Base-by-base conservation (phyloP, 2,888 invertebrate species). In the Oscheius sp. region DNA sequence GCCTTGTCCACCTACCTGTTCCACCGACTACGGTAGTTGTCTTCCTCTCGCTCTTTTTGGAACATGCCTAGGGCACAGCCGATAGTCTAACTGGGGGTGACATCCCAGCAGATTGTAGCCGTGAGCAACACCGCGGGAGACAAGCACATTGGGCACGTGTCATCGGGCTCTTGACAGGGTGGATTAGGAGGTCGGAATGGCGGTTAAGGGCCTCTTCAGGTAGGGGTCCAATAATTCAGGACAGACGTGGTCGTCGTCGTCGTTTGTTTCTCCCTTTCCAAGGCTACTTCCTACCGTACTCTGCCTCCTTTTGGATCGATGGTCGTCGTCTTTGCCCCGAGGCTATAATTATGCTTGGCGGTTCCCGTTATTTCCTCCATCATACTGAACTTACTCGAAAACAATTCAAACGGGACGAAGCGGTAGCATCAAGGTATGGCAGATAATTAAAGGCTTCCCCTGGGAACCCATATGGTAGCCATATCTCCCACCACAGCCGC, bases 291-390 rank as follows among this genome's bases (percentile, higher is more conserved):
- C 58, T 58, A 58, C 58, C 58, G 58, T 58, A 58, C n/a, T n/a
- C n/a, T 35, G 35, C 35, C 35, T 21, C 13, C 58, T 58, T 58
- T 29, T 13, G 63, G 21, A 63, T 63, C 63, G 63, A 63, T 63
- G 35, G 35, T 35, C 58, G 58, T 45, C 63, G 63, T 63, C 63
- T 63, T 63, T 21, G 43, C 63, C 35, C 63, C 43, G 16, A 35
- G 63, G 66, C 66, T 66, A 66, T 66, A 66, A 66, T 66, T 66
- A 66, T 66, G 66, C 66, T 66, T 52, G 66, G 49, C 66, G 49
- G 66, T 66, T 66, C 66, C 66, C 66, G 52, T 66, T 66, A 66
- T 49, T 66, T 66, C 66, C 61, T 55, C 55, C 61, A 61, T 43
- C 61, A 61, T 61, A 61, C 61, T 61, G 61, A 61, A 61, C 45